Evolutionary conservation across 2,888 invertebrate genomes (phyloP).

Genomic region (Eupithecia abbreviata): DNA sequence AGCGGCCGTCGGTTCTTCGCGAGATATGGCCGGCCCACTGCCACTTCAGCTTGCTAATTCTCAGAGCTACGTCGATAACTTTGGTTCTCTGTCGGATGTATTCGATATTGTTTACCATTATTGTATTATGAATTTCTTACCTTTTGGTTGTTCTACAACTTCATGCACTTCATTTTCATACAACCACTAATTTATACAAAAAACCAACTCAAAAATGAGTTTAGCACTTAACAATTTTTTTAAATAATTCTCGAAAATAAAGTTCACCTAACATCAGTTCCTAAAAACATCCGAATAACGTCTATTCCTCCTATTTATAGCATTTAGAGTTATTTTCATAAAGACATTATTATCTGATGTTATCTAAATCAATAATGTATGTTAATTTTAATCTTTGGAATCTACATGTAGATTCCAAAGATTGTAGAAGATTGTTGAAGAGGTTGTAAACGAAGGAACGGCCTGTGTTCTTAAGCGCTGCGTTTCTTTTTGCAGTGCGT

Average conservation of each 20-base stretch:
- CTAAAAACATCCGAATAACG: not conserved
- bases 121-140: not conserved
- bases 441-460: not conserved
- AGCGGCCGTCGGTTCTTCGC: too few species aligned
- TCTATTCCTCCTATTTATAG: not conserved
- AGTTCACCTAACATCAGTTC: not conserved
- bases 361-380: slow-evolving; percentile 3
- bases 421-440: too few species aligned
- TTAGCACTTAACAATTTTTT: not conserved
- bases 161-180: not conserved
- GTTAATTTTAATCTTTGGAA: slow-evolving; percentile 3
- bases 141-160: not conserved
- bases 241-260: not conserved
- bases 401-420: not conserved
- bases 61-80: too few species aligned
- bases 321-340: not conserved
- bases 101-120: too few species aligned
- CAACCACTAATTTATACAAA: not conserved
- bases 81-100: too few species aligned
- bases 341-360: not conserved
- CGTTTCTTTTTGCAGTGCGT: not conserved
- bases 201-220: not conserved
- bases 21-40: too few species aligned
- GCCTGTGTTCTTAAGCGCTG: not conserved
- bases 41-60: too few species aligned